Evolutionary conservation across 2,797 vertebrate species (phyloP).

Genomic region (Enteromius paludinosus): DNA sequence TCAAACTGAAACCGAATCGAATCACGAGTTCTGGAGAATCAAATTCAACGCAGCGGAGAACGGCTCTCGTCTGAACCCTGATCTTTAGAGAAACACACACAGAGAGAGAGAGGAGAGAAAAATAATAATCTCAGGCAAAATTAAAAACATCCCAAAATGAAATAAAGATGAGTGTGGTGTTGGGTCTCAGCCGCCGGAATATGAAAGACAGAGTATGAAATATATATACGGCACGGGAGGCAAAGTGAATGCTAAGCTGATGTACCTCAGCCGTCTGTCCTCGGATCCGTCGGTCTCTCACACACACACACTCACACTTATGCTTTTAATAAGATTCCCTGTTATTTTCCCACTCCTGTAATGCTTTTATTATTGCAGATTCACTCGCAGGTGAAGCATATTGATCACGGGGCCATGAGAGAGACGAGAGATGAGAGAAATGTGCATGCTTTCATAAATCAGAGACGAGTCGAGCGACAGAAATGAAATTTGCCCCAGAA

Average conservation of each 20-base stretch:
- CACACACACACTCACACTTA: slow-evolving; percentile 69
- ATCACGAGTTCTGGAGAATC: slow-evolving; percentile 6
- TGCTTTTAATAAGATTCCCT: slow-evolving; percentile 78
- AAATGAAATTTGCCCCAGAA: not conserved
- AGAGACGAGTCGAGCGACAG: not conserved
- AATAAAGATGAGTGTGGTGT: slow-evolving; percentile 81
- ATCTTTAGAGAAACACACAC: slow-evolving; percentile 27
- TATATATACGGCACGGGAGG: slow-evolving; percentile 74
- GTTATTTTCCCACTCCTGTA: slow-evolving; percentile 75
- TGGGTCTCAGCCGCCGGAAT: slow-evolving; percentile 73
- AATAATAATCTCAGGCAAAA: slow-evolving; percentile 72
- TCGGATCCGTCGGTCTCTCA: slow-evolving; percentile 49
- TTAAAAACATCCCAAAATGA: slow-evolving; percentile 80
- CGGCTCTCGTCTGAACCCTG: not conserved
- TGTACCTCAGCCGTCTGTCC: slow-evolving; percentile 64
- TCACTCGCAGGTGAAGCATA: slow-evolving; percentile 77
- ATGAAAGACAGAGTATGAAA: slow-evolving; percentile 80
- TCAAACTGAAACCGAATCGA: not conserved
- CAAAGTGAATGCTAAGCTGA: slow-evolving; percentile 75
- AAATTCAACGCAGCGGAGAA: not conserved
- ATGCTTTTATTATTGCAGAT: slow-evolving; percentile 85
- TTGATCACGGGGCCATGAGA: slow-evolving; percentile 74
- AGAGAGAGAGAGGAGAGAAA: slow-evolving; percentile 21
- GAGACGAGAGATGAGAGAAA: slow-evolving; percentile 58
- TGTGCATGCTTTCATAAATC: slow-evolving; percentile 21